These are phyloP conservation scores for Mola mola DNA, from an alignment of 2,113 vertebrate species.

Conservation along the genomic window DNA sequence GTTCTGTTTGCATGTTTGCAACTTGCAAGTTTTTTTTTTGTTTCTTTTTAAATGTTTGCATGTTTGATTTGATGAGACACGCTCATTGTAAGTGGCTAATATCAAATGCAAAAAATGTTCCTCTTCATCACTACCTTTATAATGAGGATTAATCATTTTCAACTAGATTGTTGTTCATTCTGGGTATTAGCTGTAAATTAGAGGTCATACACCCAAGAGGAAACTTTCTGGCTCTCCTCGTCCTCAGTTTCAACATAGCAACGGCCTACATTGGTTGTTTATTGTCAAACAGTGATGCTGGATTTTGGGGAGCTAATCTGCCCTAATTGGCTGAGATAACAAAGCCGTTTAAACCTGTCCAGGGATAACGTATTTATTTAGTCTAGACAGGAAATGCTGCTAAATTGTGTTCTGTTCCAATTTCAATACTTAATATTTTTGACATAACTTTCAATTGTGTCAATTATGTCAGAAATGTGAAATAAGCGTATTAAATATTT, in stretches of 20 bases:
- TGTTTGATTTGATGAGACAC: constrained; percentile 20
- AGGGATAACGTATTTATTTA: neutral
- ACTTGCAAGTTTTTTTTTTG: neutral
- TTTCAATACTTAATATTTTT: no score
- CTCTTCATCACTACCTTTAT: no score
- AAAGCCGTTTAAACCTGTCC: neutral
- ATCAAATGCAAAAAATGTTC: no score
- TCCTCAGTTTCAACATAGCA: constrained; percentile 13
- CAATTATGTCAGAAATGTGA: no score
- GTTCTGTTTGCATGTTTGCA: constrained; percentile 38
- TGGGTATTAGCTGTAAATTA: no score
- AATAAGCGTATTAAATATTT: no score
- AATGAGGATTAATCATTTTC: no score
- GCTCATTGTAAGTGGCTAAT: constrained; percentile 16
- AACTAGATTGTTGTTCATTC: neutral
- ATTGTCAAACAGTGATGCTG: constrained; percentile 25
- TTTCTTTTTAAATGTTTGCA: constrained; percentile 21
- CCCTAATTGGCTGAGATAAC: constrained; percentile 3
- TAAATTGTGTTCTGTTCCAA: no score
- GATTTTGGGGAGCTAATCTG: constrained; percentile 5
- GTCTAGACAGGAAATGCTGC: neutral
- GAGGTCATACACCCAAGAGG: no score
- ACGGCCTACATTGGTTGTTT: constrained; percentile 9
- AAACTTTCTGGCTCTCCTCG: constrained; percentile 23
- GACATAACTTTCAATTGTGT: no score